These are phyloP conservation scores for Tolypeutes matacus DNA, from an alignment of 2,797 vertebrate species.

Conservation along the genomic window DNA sequence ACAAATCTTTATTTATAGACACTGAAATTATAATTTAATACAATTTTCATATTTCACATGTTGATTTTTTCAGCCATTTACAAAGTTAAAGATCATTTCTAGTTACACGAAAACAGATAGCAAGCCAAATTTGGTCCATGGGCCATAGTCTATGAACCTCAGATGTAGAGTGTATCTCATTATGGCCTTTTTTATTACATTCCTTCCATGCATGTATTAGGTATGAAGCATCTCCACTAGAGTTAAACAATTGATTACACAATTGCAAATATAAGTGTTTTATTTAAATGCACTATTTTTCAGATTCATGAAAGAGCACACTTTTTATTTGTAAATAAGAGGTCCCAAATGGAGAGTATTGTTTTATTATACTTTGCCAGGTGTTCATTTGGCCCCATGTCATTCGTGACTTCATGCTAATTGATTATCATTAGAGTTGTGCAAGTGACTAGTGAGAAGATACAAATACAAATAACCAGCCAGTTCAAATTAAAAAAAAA, in stretches of 20 bases:
- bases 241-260: neutral
- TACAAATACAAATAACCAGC: constrained; percentile 16
- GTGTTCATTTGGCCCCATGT: neutral
- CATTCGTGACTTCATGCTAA: constrained; percentile 2
- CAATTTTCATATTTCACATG: neutral
- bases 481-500: neutral
- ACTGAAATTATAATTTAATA: neutral
- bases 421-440: neutral
- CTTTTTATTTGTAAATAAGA: neutral
- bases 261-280: neutral
- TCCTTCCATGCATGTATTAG: neutral
- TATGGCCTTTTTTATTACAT: neutral
- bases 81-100: neutral
- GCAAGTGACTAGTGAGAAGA: neutral
- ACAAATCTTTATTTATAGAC: neutral
- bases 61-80: neutral
- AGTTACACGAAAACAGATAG: neutral
- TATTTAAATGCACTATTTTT: neutral
- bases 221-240: neutral
- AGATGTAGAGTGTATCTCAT: neutral
- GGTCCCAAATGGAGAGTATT: neutral
- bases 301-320: neutral
- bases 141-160: neutral
- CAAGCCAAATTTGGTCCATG: neutral
- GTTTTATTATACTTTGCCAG: neutral